Evolutionary conservation across 2,888 invertebrate species (phyloP).

Genomic region (Rhaphigaster nebulosa): DNA sequence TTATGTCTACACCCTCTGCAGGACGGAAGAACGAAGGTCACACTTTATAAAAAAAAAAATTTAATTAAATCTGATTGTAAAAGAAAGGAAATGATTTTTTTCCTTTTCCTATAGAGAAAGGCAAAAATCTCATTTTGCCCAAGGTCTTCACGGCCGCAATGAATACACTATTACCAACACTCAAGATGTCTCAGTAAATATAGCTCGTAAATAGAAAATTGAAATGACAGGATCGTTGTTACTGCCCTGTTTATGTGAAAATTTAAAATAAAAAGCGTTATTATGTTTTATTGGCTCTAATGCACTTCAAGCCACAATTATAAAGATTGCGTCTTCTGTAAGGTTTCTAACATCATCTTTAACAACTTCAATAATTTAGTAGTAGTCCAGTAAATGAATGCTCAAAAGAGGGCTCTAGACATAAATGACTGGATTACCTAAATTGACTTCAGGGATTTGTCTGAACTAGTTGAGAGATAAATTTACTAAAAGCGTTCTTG

Average conservation of each 20-base stretch:
- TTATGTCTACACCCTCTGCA: too few relatives aligned
- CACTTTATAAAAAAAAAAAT: not conserved
- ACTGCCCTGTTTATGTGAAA: not conserved
- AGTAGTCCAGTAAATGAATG: too few relatives aligned
- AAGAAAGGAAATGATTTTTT: not conserved
- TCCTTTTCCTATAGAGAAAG: not conserved
- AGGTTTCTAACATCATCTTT: too few relatives aligned
- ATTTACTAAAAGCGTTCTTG: too few relatives aligned
- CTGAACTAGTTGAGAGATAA: too few relatives aligned
- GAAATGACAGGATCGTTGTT: not conserved
- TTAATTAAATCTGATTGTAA: not conserved
- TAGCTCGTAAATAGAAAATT: not conserved
- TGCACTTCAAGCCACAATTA: not conserved
- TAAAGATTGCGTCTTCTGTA: not conserved
- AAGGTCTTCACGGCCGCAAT: not conserved
- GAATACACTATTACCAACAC: not conserved
- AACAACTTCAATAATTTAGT: too few relatives aligned
- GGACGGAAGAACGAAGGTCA: not conserved
- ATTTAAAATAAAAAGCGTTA: not conserved
- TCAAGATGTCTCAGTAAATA: not conserved
- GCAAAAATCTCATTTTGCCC: not conserved
- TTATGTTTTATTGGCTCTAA: not conserved
- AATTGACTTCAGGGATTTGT: too few relatives aligned
- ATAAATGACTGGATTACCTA: too few relatives aligned
- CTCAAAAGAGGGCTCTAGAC: too few relatives aligned